Base-by-base conservation (phyloP, 2,888 invertebrate species). In the Clunio marinus region DNA sequence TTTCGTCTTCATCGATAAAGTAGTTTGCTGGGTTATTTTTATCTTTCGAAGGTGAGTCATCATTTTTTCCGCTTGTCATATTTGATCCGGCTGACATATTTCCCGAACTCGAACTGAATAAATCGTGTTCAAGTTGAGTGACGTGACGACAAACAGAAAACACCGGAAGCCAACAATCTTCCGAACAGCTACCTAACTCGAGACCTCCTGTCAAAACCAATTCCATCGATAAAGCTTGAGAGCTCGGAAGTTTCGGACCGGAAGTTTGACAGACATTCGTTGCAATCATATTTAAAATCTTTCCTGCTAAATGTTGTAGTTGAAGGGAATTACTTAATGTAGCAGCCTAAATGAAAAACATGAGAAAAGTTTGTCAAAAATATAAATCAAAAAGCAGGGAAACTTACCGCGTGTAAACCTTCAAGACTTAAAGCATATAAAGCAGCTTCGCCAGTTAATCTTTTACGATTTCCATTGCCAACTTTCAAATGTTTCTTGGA, bases 151-250 rank as follows among this genome's bases (percentile, higher is more conserved):
- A 95, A 20, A 95, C 95, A 74, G 90, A 88, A 76, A 98, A 94
- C 70, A 97, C 92, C 75, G 97, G 95, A 71, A 91, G 90, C 97
- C 97, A 97, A 74, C 96, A 96, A 72, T 93, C 92, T 17, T 92
- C 85, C 25, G 95, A 92, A 75, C 95, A 94, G 41, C 94, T 93
- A 2, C 94, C 96, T 5, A 96, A 83, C 75, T 96, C 95, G 63
- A 97, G 81, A 1, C 96, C 95, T 70, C 89, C 84, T 67, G 87
- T 88, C 69, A 97, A 83, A 24, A 97, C 83, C 17, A 96, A 91
- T 76, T 97, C 96, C 81, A 97, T 86, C 45, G 94, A 95, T 71
- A 96, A 81, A 0, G 94, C 93, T 75, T 96, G 96, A 0, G 94
- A 91, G 28, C 93, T 89, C 55, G 93, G 85, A 70, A 94, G 85